Conservation (phyloP, 1,140 invertebrate species). For the Diploscapter pachys region DNA sequence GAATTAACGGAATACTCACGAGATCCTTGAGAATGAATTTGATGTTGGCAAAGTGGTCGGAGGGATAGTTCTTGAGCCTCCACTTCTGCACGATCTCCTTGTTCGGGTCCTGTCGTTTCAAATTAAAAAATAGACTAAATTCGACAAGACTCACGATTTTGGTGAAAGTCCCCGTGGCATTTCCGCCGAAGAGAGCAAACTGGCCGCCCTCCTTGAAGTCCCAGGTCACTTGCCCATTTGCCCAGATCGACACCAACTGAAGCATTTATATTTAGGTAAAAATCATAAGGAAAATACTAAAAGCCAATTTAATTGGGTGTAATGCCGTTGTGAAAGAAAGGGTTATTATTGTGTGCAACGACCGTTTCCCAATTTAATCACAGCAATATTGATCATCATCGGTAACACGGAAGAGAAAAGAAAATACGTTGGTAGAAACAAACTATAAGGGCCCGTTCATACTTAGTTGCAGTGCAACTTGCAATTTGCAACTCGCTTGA, state of each 20-base stretch:
- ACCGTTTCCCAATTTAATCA: not conserved
- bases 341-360: no score
- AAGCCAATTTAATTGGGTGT: conserved; percentile 35
- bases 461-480: no score
- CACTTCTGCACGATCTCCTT: conserved; percentile 86
- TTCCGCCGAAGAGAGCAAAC: conserved; percentile 86
- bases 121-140: not conserved
- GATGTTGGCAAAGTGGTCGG: conserved; percentile 83
- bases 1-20: conserved; percentile 27
- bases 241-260: conserved; percentile 79
- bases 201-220: conserved; percentile 77
- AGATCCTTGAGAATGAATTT: conserved; percentile 44
- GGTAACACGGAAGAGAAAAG: no score
- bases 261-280: not conserved
- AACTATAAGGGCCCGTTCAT: no score
- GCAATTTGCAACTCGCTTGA: no score
- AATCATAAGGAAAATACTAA: not conserved
- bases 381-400: no score
- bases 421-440: not conserved
- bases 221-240: conserved; percentile 59
- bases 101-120: conserved; percentile 62
- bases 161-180: conserved; percentile 81
- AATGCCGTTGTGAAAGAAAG: conserved; percentile 32
- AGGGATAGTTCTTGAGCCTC: conserved; percentile 90
- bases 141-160: conserved; percentile 69